A percentile compares a stretch with the other conserved stretches of the same genome.
Conservation (phyloP, 2,797 vertebrate species). For the Sciurus carolinensis region DNA sequence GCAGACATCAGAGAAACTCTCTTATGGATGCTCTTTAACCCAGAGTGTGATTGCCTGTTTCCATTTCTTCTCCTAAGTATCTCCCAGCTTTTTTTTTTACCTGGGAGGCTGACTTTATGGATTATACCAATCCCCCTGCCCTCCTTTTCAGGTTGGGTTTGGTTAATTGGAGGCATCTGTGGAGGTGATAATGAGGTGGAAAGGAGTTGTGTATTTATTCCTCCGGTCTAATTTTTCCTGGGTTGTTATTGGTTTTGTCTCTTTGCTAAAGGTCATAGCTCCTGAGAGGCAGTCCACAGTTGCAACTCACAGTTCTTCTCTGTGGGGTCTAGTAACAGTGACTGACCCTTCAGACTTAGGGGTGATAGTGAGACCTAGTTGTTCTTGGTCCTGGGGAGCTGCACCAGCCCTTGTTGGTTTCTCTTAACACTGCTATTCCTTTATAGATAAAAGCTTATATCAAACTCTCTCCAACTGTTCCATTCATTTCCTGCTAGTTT, state of each 20-base stretch:
- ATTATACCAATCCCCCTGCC: neutral
- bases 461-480: neutral
- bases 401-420: neutral
- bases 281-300: neutral
- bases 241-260: neutral
- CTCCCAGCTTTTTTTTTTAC: neutral
- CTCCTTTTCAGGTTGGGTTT: neutral
- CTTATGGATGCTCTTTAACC: neutral
- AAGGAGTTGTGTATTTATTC: neutral
- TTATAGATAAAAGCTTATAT: neutral
- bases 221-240: neutral
- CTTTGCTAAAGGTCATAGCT: neutral
- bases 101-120: neutral
- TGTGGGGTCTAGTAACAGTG: neutral
- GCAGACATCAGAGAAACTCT: neutral
- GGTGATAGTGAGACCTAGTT: neutral
- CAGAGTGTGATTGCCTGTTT: neutral
- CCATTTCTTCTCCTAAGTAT: neutral
- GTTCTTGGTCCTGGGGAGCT: neutral
- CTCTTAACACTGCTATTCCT: neutral
- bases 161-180: neutral
- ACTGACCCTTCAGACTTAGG: neutral
- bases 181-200: neutral
- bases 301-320: neutral
- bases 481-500: neutral